Evolutionary conservation across 2,888 invertebrate genomes (phyloP).

Genomic region (Spisula subtruncata): DNA sequence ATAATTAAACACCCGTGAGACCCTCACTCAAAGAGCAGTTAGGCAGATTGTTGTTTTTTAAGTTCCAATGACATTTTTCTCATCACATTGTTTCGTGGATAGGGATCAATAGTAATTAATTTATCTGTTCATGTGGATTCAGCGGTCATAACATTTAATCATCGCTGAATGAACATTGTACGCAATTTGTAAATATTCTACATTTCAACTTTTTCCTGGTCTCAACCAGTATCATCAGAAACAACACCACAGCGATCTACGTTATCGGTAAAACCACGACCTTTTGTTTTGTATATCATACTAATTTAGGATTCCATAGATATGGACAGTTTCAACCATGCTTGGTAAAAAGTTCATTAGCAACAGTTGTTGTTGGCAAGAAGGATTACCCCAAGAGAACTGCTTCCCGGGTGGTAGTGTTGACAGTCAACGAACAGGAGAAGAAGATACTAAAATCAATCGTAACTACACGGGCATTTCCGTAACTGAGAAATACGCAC

Average conservation of each 20-base stretch:
- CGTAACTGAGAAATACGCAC: too few species aligned
- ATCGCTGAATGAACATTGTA: not conserved
- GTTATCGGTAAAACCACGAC: too few species aligned
- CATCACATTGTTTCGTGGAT: conserved; percentile 19
- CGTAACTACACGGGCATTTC: too few species aligned
- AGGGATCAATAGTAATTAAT: conserved; percentile 16
- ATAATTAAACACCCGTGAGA: conserved; percentile 29
- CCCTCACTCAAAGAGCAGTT: conserved; percentile 7
- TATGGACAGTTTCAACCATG: too few species aligned
- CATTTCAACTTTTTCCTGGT: not conserved
- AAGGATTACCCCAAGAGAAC: too few species aligned
- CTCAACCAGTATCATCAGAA: not conserved
- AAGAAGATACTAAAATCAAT: too few species aligned
- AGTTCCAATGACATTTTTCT: conserved; percentile 16
- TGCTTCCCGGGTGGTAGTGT: too few species aligned
- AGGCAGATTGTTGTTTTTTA: conserved; percentile 17
- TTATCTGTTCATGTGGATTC: conserved; percentile 16
- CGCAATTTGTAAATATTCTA: not conserved
- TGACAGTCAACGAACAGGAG: too few species aligned
- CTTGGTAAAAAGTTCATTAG: too few species aligned
- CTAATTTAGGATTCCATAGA: too few species aligned
- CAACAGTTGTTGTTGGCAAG: too few species aligned
- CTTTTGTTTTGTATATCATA: too few species aligned
- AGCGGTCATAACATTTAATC: not conserved
- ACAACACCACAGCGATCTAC: not conserved